These are phyloP conservation scores for Galerucella calmariensis DNA, from an alignment of 2,888 invertebrate species.

Conservation along the genomic window DNA sequence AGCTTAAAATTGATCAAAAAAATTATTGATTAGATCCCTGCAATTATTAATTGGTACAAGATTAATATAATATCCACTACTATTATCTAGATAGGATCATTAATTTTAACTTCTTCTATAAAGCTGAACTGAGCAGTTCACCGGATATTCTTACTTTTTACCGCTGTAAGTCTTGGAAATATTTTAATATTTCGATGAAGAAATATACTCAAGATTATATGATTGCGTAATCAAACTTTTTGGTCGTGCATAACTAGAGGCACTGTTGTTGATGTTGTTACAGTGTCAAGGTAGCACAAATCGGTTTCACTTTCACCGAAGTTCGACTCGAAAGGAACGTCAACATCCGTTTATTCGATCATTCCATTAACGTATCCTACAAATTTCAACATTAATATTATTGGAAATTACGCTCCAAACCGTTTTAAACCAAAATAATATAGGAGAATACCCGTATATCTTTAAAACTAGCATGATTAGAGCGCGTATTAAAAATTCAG, in stretches of 20 bases:
- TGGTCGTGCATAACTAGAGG: constrained; percentile 36
- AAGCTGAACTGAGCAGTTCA: background rate
- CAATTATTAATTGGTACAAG: too few species aligned
- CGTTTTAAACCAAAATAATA: background rate
- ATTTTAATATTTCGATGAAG: constrained; percentile 14
- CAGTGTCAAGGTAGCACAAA: constrained; percentile 50
- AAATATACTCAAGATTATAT: constrained; percentile 29
- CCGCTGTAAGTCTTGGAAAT: background rate
- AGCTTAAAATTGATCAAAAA: too few species aligned
- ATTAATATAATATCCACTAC: too few species aligned
- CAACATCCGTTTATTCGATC: constrained; percentile 48
- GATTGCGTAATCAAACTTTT: constrained; percentile 38
- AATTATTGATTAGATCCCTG: too few species aligned
- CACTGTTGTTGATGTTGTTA: constrained; percentile 39
- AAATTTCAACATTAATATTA: constrained; percentile 1
- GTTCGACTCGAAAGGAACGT: constrained; percentile 42
- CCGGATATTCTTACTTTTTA: constrained; percentile 2
- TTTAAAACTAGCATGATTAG: background rate
- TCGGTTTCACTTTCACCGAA: constrained; percentile 55
- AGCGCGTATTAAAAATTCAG: too few species aligned
- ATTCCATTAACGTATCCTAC: constrained; percentile 3
- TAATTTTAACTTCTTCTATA: too few species aligned
- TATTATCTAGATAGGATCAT: too few species aligned
- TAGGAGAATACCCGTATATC: background rate
- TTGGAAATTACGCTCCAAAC: background rate